These are phyloP conservation scores for Clunio marinus DNA, from an alignment of 2,888 invertebrate genomes.

Conservation along the genomic window DNA sequence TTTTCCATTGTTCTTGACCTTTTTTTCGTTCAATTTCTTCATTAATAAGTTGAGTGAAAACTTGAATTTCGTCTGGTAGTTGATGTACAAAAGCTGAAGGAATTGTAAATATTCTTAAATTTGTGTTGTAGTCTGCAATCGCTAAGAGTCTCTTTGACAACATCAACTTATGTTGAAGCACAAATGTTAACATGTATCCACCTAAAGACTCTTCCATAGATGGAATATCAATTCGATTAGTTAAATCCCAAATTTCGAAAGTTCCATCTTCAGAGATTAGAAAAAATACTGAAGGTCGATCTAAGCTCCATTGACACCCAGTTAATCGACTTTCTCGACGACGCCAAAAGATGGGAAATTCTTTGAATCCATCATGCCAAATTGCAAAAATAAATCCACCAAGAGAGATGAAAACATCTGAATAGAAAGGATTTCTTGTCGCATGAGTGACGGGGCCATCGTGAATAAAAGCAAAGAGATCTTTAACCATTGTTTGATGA, in stretches of 20 bases:
- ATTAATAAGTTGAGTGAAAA: conserved; percentile 53
- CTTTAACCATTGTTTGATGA: conserved; percentile 54
- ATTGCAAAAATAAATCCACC: conserved; percentile 71
- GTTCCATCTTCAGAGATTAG: conserved; percentile 68
- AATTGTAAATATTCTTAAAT: conserved; percentile 60
- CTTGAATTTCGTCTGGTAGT: conserved; percentile 48
- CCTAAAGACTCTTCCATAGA: conserved; percentile 65
- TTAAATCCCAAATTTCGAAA: conserved; percentile 77
- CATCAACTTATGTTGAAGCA: conserved; percentile 58
- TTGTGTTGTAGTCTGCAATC: conserved; percentile 65
- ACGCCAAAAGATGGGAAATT: conserved; percentile 64
- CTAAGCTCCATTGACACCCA: conserved; percentile 69
- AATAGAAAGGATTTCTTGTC: conserved; percentile 60
- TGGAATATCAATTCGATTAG: conserved; percentile 55
- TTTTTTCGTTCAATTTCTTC: conserved; percentile 56
- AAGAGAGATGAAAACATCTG: conserved; percentile 62
- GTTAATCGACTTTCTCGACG: conserved; percentile 58
- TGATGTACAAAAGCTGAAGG: conserved; percentile 56
- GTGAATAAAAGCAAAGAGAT: conserved; percentile 57
- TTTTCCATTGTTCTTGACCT: conserved; percentile 59
- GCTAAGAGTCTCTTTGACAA: conserved; percentile 60
- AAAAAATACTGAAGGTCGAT: conserved; percentile 67
- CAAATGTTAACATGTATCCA: conserved; percentile 61
- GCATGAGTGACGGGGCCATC: conserved; percentile 65
- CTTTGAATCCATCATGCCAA: conserved; percentile 64